Conservation (phyloP, 2,113 vertebrate species). For the Caranx melampygus region DNA sequence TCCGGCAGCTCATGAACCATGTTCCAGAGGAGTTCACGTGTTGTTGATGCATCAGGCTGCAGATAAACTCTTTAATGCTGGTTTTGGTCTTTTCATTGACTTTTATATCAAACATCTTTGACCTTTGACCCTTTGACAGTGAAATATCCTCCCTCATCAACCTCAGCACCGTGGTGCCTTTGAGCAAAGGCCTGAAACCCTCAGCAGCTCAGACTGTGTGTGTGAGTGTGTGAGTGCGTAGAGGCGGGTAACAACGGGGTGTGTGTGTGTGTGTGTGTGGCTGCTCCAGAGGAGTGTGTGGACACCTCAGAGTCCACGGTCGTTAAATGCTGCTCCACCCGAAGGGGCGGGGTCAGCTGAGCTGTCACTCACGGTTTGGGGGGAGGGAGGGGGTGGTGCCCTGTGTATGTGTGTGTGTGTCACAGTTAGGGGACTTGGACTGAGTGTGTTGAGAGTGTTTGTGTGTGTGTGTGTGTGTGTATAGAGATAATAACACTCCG, state of each 20-base stretch:
- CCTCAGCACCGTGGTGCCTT: background rate
- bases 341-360: slow-evolving; percentile 21
- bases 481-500: background rate
- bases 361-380: background rate
- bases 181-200: background rate
- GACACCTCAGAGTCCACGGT: background rate
- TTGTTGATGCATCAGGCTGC: too few species aligned
- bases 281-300: slow-evolving; percentile 6
- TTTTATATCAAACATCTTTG: slow-evolving; percentile 1
- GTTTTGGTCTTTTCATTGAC: slow-evolving; percentile 5
- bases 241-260: background rate
- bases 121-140: background rate
- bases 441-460: slow-evolving; percentile 17
- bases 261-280: slow-evolving; percentile 8
- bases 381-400: background rate
- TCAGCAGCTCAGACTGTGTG: too few species aligned
- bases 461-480: slow-evolving; percentile 39
- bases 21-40: too few species aligned
- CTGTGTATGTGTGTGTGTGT: background rate
- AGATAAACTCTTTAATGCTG: background rate
- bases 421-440: slow-evolving; percentile 2
- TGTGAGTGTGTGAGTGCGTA: slow-evolving; percentile 12
- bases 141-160: background rate
- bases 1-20: too few species aligned
- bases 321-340: slow-evolving; percentile 22